A percentile compares a stretch with the other conserved stretches of the same genome.
These are phyloP conservation scores for Scelioninae gen. 2 DNA, from an alignment of 2,888 invertebrate genomes.

Conservation along the genomic window DNA sequence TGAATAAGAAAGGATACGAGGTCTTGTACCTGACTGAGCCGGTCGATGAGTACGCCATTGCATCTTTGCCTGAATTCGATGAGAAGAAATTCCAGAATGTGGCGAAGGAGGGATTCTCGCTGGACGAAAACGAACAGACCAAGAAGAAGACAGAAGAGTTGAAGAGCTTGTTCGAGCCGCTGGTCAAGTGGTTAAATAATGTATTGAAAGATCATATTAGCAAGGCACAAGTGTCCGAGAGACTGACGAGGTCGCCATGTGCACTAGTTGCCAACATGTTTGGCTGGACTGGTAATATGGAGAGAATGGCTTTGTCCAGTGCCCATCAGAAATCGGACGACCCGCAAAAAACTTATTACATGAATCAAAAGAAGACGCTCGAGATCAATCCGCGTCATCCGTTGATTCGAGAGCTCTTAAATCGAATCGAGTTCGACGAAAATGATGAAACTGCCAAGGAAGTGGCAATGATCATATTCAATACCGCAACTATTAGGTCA, in stretches of 20 bases:
- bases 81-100: slow-evolving; percentile 99
- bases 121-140: slow-evolving; percentile 81
- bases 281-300: slow-evolving; percentile 99
- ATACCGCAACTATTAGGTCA: slow-evolving; percentile 93
- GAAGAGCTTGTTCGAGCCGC: slow-evolving; percentile 89
- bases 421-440: slow-evolving; percentile 86
- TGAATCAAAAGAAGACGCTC: slow-evolving; percentile 95
- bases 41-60: slow-evolving; percentile 98
- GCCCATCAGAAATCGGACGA: slow-evolving; percentile 97
- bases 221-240: slow-evolving; percentile 90
- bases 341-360: slow-evolving; percentile 90
- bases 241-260: slow-evolving; percentile 94
- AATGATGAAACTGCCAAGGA: slow-evolving; percentile 87
- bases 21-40: slow-evolving; percentile 96
- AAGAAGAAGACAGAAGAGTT: slow-evolving; percentile 87
- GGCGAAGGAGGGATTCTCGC: slow-evolving; percentile 96
- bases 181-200: slow-evolving; percentile 92
- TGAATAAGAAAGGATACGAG: slow-evolving; percentile 95
- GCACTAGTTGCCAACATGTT: slow-evolving; percentile 94
- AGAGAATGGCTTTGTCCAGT: slow-evolving; percentile 92
- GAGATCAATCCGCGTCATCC: slow-evolving; percentile 99
- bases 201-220: slow-evolving; percentile 86
- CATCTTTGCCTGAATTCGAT: slow-evolving; percentile 97
- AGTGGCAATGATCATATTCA: slow-evolving; percentile 92
- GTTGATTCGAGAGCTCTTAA: slow-evolving; percentile 91